Percentiles rank a stretch among this genome's conserved stretches.
Evolutionary conservation across 2,113 vertebrate genomes (phyloP).

Genomic region (Eulemur rufifrons): DNA sequence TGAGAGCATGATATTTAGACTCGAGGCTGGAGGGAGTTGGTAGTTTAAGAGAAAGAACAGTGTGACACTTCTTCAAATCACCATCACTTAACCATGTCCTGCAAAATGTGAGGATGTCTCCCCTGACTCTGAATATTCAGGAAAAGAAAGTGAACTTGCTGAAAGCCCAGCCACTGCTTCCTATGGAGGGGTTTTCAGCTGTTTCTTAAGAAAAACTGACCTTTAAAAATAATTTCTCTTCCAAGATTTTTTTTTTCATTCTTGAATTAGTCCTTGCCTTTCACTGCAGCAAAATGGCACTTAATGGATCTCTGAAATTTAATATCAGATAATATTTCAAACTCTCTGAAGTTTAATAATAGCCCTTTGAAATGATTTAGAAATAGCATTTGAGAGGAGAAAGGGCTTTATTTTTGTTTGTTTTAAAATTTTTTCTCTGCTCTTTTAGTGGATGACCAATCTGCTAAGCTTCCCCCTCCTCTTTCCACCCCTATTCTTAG

Average conservation of each 20-base stretch:
- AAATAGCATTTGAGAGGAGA: conserved; percentile 70
- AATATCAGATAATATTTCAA: conserved; percentile 37
- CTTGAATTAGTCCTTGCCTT: conserved; percentile 72
- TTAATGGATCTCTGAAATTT: conserved; percentile 73
- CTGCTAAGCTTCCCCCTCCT: conserved; percentile 61
- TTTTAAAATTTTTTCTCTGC: conserved; percentile 77
- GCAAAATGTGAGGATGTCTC: background rate
- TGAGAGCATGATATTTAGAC: background rate
- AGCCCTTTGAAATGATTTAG: conserved; percentile 80
- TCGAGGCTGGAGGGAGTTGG: background rate
- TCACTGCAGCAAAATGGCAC: conserved; percentile 66
- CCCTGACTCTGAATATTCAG: background rate
- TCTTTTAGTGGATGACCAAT: conserved; percentile 69
- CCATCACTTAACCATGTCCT: background rate
- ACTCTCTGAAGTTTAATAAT: conserved; percentile 80
- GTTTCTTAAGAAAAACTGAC: conserved; percentile 58
- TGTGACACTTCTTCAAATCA: background rate
- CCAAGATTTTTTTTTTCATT: conserved; percentile 67
- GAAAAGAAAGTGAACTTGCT: background rate
- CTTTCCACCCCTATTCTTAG: conserved; percentile 31
- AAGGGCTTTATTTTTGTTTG: conserved; percentile 55
- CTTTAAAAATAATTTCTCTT: conserved; percentile 58
- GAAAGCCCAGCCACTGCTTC: conserved; percentile 15
- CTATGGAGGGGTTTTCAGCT: conserved; percentile 34
- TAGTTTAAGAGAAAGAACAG: background rate